These are phyloP conservation scores for Belonocnema kinseyi DNA, from an alignment of 1,140 invertebrate species.

Conservation along the genomic window DNA sequence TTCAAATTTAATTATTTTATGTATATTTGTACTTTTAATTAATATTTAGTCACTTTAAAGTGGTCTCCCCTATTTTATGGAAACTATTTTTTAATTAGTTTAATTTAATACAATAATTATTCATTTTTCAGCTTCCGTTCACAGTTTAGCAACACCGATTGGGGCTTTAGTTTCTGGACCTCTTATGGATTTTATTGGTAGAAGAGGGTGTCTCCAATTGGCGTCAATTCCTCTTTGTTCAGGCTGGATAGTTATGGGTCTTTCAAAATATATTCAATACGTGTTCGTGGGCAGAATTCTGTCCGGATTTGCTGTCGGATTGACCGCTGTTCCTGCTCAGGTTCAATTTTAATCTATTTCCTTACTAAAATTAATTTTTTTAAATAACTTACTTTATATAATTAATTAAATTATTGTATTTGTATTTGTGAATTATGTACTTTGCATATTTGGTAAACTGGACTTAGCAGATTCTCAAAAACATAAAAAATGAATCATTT, in stretches of 20 bases:
- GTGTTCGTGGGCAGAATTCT: conserved; percentile 81
- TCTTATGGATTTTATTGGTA: conserved; percentile 80
- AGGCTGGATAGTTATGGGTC: conserved; percentile 81
- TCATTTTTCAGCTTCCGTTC: conserved; percentile 78
- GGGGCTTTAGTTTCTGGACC: conserved; percentile 80
- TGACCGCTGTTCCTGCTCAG: conserved; percentile 81
- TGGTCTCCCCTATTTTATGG: neutral
- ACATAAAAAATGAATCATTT: too few relatives aligned
- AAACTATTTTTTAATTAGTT: neutral
- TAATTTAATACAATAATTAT: conserved; percentile 23
- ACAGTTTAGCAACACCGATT: conserved; percentile 81
- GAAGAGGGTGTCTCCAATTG: conserved; percentile 78
- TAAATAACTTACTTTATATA: too few relatives aligned
- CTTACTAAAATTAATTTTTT: neutral
- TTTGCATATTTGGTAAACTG: too few relatives aligned
- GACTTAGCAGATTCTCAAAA: too few relatives aligned
- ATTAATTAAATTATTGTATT: too few relatives aligned
- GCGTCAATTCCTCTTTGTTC: conserved; percentile 78
- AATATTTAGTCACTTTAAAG: too few relatives aligned
- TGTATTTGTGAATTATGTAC: too few relatives aligned
- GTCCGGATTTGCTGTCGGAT: conserved; percentile 82
- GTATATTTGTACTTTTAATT: too few relatives aligned
- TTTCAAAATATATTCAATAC: conserved; percentile 76
- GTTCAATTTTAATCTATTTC: conserved; percentile 66
- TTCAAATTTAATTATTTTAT: too few relatives aligned